These are phyloP conservation scores for Ciconia nigra DNA, from an alignment of 2,797 vertebrate genomes.

Conservation along the genomic window DNA sequence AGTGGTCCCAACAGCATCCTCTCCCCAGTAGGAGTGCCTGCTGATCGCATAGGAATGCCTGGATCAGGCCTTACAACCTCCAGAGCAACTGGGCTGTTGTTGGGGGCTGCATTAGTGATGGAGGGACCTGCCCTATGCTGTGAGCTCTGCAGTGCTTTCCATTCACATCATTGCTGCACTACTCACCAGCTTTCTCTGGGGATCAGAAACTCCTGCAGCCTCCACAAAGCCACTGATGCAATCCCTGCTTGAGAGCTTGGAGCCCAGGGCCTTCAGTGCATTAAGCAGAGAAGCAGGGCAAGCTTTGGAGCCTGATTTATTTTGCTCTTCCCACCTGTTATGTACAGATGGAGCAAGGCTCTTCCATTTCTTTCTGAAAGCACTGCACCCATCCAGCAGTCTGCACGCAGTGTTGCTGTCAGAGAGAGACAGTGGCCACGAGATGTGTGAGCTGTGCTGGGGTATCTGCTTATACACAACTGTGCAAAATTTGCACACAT, in stretches of 20 bases:
- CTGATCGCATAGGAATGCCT: background rate
- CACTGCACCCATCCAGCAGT: background rate
- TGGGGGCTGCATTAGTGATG: background rate
- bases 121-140: background rate
- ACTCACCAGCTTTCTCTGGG: background rate
- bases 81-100: background rate
- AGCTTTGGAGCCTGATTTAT: background rate
- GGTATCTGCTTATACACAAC: background rate
- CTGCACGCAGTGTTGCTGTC: background rate
- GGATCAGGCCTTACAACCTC: background rate
- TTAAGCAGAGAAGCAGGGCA: background rate
- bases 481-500: background rate
- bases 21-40: background rate
- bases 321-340: background rate
- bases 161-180: background rate
- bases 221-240: background rate
- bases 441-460: background rate
- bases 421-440: fast-evolving
- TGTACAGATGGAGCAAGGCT: background rate
- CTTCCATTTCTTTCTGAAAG: background rate
- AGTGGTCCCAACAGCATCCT: fast-evolving
- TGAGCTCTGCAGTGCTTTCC: background rate
- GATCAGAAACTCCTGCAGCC: background rate
- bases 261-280: background rate
- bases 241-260: background rate